Conservation (phyloP, 2,113 vertebrate species). For the Phocoena phocoena region DNA sequence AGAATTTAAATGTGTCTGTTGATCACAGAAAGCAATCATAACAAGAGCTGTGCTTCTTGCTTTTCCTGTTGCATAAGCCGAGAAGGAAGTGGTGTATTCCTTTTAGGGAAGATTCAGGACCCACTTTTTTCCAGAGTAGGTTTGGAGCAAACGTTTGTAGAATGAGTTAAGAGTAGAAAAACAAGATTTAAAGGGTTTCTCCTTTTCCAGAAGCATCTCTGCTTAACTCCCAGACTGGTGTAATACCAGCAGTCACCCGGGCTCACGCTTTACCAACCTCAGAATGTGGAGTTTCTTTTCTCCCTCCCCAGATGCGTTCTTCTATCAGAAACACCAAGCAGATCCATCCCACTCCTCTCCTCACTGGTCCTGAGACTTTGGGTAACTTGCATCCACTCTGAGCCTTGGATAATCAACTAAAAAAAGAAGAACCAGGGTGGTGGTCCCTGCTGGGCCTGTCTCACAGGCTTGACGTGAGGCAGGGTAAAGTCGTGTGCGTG, state of each 20-base stretch:
- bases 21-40: not conserved
- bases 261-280: accelerated
- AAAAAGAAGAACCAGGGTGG: not conserved
- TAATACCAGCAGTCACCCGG: not conserved
- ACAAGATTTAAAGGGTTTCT: not conserved
- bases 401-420: not conserved
- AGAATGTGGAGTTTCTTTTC: not conserved
- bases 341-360: not conserved
- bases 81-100: not conserved
- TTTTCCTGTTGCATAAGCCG: not conserved
- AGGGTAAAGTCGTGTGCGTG: accelerated
- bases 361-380: not conserved
- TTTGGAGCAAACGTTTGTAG: not conserved
- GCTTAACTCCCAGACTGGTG: not conserved
- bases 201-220: not conserved
- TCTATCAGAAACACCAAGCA: not conserved
- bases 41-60: not conserved
- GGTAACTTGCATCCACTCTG: not conserved
- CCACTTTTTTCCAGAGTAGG: not conserved
- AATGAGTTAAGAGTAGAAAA: not conserved
- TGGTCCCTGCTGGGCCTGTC: not conserved
- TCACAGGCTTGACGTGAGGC: not conserved
- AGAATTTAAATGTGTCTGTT: not conserved
- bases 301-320: not conserved
- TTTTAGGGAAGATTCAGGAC: not conserved